phyloP scores from a whole-genome alignment of 2,797 vertebrate species.

The Coluber constrictor region DNA sequence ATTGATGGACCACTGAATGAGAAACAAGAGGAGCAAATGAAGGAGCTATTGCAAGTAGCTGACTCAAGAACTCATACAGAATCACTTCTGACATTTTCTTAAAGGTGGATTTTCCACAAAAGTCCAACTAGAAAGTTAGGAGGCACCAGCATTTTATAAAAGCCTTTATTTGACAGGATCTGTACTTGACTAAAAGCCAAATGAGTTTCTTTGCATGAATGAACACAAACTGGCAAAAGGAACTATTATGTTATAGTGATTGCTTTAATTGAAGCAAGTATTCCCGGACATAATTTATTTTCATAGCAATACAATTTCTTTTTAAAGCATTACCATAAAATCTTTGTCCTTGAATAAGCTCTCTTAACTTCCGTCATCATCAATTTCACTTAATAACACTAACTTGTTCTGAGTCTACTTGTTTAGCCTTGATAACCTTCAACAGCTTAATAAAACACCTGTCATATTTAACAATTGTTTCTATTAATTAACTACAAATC shows the following conservation, averaged over 20 bases:
- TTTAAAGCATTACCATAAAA: constrained; percentile 16
- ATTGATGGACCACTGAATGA: not conserved
- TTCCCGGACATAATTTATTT: constrained; percentile 5
- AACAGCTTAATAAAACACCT: not conserved
- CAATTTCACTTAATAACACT: constrained; percentile 31
- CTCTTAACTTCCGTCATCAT: constrained; percentile 22
- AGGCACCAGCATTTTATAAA: not conserved
- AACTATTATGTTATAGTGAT: not conserved
- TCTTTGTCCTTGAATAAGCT: not conserved
- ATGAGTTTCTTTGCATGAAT: rapidly evolving
- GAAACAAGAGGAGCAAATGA: not conserved
- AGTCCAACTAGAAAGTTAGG: not conserved
- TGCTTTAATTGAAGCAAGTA: constrained; percentile 37
- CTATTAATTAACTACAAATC: constrained; percentile 6
- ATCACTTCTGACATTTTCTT: not conserved
- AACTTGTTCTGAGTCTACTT: not conserved
- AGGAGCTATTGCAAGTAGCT: not conserved
- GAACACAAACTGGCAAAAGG: not conserved
- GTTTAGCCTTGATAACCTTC: constrained; percentile 33
- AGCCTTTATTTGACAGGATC: not conserved
- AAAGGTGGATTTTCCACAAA: not conserved
- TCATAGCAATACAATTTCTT: constrained; percentile 11
- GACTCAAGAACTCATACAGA: not conserved
- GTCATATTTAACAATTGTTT: constrained; percentile 5
- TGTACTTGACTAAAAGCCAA: constrained; percentile 17